Evolutionary conservation across 2,113 vertebrate genomes (phyloP), one percentile per base, ranked within the genome.

Genomic region (Oryzias javanicus): DNA sequence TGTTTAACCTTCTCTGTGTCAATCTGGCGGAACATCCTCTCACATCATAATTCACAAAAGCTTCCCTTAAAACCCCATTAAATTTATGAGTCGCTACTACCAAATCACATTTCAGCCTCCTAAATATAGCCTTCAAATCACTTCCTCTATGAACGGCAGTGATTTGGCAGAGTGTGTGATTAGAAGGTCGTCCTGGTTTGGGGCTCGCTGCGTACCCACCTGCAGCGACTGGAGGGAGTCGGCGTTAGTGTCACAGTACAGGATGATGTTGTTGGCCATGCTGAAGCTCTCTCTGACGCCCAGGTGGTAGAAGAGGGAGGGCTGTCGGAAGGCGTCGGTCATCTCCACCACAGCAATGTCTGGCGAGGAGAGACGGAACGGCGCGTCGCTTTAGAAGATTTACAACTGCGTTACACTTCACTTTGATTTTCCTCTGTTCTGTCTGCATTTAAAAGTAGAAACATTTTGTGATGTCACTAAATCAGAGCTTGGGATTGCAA

Each of bases 231-330:
- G 97, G 63, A 97, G 91, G 14, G 96, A 94, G 67, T 98, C 94
- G 0, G 91, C 90, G 19, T 99, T 94, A 5, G 93, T 95, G 66
- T 99, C 97, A 64, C 96, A 97, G 91, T 98, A 98, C 64, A 99
- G 94, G 83, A 99, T 95, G 81, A 99, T 96, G 89, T 98, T 99
- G 91, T 98, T 98, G 75, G 94, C 97, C 95, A 98, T 97, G 87
- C 97, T 97, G 94, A 98, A 98, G 84, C 97, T 99, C 79, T 99
- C 97, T 75, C 97, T 79, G 74, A 99, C 97, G 27, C 96, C 97
- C 25, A 99, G 93, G 75, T 99, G 96, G 89, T 99, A 98, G 80
- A 99, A 99, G 44, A 99, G 90, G 1, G 97, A 99, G 0, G 95
- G 96, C 55, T 99, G 96, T n/a, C 97, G 94, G 83, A 98, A 99